Conservation (phyloP, 2,888 invertebrate species). For the Crioceris asparagi region DNA sequence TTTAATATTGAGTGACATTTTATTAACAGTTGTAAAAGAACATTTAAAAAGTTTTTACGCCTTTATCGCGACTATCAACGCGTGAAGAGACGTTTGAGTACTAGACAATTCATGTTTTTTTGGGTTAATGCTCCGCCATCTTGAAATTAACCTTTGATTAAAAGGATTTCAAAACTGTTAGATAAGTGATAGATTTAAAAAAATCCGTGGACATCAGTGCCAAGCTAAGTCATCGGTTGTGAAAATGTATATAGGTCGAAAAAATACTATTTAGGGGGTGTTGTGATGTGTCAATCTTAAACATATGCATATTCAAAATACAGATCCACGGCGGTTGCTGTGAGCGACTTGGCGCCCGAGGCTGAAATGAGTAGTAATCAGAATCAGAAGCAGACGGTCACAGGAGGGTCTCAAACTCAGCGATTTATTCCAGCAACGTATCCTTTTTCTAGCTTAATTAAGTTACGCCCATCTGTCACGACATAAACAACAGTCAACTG, state of each 20-base stretch:
- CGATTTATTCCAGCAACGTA: conserved; percentile 33
- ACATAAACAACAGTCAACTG: too few relatives aligned
- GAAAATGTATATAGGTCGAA: conserved; percentile 24
- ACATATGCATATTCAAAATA: too few relatives aligned
- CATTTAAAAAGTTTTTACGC: conserved; percentile 18
- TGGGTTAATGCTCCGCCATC: conserved; percentile 39
- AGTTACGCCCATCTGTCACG: conserved; percentile 35
- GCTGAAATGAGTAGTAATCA: conserved; percentile 55
- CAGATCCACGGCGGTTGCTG: too few relatives aligned
- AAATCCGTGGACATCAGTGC: conserved; percentile 26
- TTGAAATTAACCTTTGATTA: conserved; percentile 40
- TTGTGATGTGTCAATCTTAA: conserved; percentile 33
- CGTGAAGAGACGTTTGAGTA: conserved; percentile 14
- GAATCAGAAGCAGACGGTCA: conserved; percentile 54
- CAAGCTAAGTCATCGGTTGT: conserved; percentile 20
- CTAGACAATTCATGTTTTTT: conserved; percentile 34
- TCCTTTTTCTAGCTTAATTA: too few relatives aligned
- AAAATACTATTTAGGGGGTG: conserved; percentile 26
- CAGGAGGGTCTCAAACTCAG: conserved; percentile 47
- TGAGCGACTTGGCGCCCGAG: conserved; percentile 49
- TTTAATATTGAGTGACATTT: conserved; percentile 35
- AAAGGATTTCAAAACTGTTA: conserved; percentile 27
- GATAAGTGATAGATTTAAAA: conserved; percentile 22
- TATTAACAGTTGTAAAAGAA: conserved; percentile 25
- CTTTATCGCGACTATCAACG: conserved; percentile 17